phyloP scores from a whole-genome alignment of 2,113 vertebrate genomes.

The Meriones unguiculatus region DNA sequence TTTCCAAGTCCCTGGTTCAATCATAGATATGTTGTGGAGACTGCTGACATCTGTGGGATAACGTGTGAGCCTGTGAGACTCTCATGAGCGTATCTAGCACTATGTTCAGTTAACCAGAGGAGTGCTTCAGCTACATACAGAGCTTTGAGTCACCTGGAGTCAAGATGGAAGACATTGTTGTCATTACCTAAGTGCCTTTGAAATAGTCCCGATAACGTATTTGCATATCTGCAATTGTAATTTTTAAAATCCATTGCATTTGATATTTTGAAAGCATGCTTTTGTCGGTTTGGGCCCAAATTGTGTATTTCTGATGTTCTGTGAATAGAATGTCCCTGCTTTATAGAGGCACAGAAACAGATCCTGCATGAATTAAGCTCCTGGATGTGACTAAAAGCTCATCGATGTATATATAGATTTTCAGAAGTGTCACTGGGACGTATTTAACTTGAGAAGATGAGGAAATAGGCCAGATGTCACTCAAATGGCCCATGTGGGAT shows the following conservation, averaged over 20 bases:
- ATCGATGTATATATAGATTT: background rate
- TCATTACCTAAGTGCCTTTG: background rate
- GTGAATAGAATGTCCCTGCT: background rate
- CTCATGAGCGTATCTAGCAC: background rate
- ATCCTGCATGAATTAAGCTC: background rate
- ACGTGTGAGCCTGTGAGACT: background rate
- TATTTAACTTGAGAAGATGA: background rate
- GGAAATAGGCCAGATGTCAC: background rate
- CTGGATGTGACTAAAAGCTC: background rate
- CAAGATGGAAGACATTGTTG: background rate
- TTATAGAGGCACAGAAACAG: background rate
- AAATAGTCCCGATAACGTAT: background rate
- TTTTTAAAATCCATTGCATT: background rate
- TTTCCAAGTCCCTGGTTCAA: background rate
- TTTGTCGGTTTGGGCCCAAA: background rate
- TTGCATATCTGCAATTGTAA: background rate
- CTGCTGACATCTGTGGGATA: background rate
- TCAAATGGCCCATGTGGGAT: background rate
- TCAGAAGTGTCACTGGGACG: background rate
- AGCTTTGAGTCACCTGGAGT: background rate
- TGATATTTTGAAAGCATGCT: background rate
- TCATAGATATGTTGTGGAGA: background rate
- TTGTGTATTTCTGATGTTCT: background rate
- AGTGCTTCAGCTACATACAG: background rate
- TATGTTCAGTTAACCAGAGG: background rate